Conservation (phyloP, 2,888 invertebrate species). For the Polydrusus cervinus region DNA sequence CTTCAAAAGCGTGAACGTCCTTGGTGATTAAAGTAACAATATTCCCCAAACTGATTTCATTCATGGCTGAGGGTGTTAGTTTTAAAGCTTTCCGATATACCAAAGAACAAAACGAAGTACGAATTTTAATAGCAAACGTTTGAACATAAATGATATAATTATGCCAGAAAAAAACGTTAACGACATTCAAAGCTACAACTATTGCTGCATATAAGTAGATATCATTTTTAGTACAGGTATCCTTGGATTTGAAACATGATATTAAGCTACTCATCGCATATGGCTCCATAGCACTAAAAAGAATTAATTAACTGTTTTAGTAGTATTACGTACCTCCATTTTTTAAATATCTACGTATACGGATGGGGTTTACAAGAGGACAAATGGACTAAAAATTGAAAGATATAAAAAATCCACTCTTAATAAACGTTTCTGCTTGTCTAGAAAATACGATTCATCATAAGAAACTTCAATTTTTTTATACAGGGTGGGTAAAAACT, state of each 20-base stretch:
- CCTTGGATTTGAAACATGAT: slow-evolving; percentile 42
- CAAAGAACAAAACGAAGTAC: slow-evolving; percentile 86
- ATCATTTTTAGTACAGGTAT: slow-evolving; percentile 74
- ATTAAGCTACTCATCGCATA: slow-evolving; percentile 48
- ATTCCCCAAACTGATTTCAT: slow-evolving; percentile 81
- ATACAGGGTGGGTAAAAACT: too few species aligned
- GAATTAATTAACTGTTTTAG: background rate
- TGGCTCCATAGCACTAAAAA: slow-evolving; percentile 48
- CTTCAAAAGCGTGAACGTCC: slow-evolving; percentile 93
- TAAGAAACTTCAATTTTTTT: too few species aligned
- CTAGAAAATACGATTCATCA: too few species aligned
- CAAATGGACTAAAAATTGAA: too few species aligned
- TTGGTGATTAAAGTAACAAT: slow-evolving; percentile 92
- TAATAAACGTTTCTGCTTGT: too few species aligned
- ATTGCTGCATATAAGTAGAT: slow-evolving; percentile 85
- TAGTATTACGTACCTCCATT: too few species aligned
- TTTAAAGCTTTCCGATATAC: slow-evolving; percentile 81
- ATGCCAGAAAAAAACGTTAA: slow-evolving; percentile 79
- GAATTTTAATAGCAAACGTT: slow-evolving; percentile 86
- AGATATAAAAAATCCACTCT: too few species aligned
- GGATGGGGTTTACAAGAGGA: too few species aligned
- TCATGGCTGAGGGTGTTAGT: slow-evolving; percentile 74
- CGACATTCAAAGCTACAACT: slow-evolving; percentile 80
- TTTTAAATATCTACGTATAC: too few species aligned
- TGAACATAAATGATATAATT: slow-evolving; percentile 90